Evolutionary conservation across 2,888 invertebrate genomes (phyloP), one percentile per base, ranked within the genome.

Genomic region (Pterobdella sp.): DNA sequence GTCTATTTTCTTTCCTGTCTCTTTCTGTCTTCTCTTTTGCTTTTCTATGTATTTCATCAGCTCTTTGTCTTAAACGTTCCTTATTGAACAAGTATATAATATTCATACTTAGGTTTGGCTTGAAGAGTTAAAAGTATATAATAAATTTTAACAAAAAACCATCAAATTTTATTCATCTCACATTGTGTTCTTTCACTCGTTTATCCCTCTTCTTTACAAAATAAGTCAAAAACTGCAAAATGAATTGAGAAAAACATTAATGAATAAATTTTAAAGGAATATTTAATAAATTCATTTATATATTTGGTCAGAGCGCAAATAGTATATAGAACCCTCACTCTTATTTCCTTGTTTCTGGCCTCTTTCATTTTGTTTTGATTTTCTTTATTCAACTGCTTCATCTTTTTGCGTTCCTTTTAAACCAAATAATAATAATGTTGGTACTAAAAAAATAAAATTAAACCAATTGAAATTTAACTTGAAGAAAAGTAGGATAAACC

Each of bases 11-110:
- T n/a, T 22, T 56, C 60, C 60, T 56, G 60, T 56, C 60, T 26
- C 60, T 56, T 56, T 56, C 60, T 26, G 26, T 56, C 60, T 56
- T 56, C 60, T 56, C 60, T n/a, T n/a, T 56, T 56, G 60, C 60
- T 26, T 26, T 22, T n/a, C 60, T 56, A 26, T 56, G 60, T 56
- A 56, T 56, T 26, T 56, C 60, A 14, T 4, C 4, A 4, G 60
- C 60, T 26, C 60, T 56, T 22, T 56, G n/a, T 56, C 60, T 56
- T 26, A 56, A n/a, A 3, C n/a, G 7, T n/a, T 56, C 60, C 60
- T 56, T 4, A 56, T 4, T 42, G 10, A 42, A 7, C 7, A 7
- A 42, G 18, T 42, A 42, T 42, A 42, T 7, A 42, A 42, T n/a
- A n/a, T n/a, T n/a, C n/a, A n/a, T n/a, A n/a, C n/a, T n/a, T n/a